These are phyloP conservation scores for Acleris emargana DNA, from an alignment of 2,888 invertebrate species.

Conservation along the genomic window DNA sequence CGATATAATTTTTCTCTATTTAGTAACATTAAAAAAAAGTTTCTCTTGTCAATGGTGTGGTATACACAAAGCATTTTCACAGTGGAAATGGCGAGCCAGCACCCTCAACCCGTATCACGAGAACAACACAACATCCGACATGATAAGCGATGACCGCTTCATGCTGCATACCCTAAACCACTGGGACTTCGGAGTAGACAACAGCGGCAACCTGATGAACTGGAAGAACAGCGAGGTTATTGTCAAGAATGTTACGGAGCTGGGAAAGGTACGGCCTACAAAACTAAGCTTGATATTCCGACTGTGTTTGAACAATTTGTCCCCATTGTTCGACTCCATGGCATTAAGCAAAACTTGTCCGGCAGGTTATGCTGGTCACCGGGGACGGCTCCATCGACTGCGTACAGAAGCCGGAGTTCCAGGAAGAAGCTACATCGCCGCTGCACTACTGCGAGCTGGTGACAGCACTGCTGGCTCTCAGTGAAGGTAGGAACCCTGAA, in stretches of 20 bases:
- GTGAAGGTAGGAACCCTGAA: constrained; percentile 69
- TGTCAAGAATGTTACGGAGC: constrained; percentile 70
- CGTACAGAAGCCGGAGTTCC: constrained; percentile 91
- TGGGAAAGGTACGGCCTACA: constrained; percentile 80
- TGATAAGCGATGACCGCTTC: constrained; percentile 93
- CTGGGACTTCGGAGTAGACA: constrained; percentile 95
- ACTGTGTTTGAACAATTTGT: too few species aligned
- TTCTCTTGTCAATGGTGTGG: too few species aligned
- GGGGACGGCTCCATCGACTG: constrained; percentile 98
- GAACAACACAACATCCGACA: constrained; percentile 88
- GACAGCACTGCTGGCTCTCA: constrained; percentile 88
- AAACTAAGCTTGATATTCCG: too few species aligned
- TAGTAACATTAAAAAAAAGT: too few species aligned
- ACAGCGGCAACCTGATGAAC: constrained; percentile 92
- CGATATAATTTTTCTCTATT: too few species aligned
- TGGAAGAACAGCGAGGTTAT: constrained; percentile 87
- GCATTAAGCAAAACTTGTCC: too few species aligned
- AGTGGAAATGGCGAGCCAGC: constrained; percentile 94
- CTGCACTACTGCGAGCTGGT: constrained; percentile 93
- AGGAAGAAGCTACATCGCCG: constrained; percentile 90
- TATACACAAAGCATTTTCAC: constrained; percentile 2
- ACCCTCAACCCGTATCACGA: constrained; percentile 97
- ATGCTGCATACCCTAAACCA: constrained; percentile 89
- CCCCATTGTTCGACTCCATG: too few species aligned
- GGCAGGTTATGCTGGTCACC: constrained; percentile 88